Evolutionary conservation across 2,113 vertebrate species (phyloP), one percentile per base, ranked within the genome.

Genomic region (Aphelocoma coerulescens): DNA sequence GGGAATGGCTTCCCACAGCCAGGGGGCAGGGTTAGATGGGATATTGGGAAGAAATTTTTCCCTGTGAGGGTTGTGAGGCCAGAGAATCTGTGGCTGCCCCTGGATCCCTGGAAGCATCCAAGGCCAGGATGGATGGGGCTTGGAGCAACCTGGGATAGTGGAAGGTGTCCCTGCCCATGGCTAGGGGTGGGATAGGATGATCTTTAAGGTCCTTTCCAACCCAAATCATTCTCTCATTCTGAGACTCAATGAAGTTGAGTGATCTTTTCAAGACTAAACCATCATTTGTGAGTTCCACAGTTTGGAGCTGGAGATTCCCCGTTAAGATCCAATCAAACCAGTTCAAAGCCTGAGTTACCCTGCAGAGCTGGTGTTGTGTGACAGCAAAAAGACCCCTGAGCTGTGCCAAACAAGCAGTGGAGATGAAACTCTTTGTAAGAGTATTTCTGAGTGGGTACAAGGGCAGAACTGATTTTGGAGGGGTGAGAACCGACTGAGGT

Each of bases 101-200:
- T 41, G 39, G 39, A 43, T 41, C 7, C 21, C 35, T 90, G 49
- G 26, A 3, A 55, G 8, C 35, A 48, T 11, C 4, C 48, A 41
- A 5, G 1, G 21, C 4, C 26, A 43, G 17, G n/a, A 0, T 89
- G 79, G 63, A 62, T 0, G 0, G 12, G 41, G 24, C 7, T 62
- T 62, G 26, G 48, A 43, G n/a, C 30, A 69, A 0, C 8, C n/a
- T 83, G 55, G 30, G 5, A 3, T 1, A 7, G 6, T 41, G 71
- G 48, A 3, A 90, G 13, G 3, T 41, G 48, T 19, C 54, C 39
- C 20, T 75, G 62, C 4, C 27, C 3, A 10, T 54, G 54, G 28
- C 13, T 4, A 4, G 11, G 22, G 11, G 1, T 57, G 22, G 26
- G 0, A 69, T 4, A 16, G 16, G 41, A 3, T 48, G 24, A 6